Evolutionary conservation across 92 coral and sea anemone genomes (phyloP).

Genomic region (Parazoanthus darwini): DNA sequence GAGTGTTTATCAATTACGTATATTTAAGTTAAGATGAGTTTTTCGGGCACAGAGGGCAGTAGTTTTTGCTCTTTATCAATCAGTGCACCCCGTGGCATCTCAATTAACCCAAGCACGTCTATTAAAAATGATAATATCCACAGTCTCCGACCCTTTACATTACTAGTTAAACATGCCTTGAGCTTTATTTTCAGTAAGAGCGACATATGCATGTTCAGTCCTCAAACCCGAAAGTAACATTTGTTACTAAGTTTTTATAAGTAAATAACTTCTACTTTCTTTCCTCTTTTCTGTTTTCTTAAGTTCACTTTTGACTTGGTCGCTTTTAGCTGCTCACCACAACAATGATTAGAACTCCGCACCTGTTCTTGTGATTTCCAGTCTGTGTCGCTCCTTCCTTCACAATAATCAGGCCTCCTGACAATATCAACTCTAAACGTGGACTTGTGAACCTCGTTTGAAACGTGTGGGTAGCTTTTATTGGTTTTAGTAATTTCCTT

Average conservation of each 20-base stretch:
- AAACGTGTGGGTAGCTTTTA: neutral
- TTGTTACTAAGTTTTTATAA: neutral
- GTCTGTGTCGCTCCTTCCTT: neutral
- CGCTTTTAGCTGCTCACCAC: neutral
- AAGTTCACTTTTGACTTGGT: neutral
- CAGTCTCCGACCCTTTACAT: neutral
- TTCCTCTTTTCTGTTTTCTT: conserved; percentile 18
- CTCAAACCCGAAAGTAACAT: neutral
- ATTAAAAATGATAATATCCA: neutral
- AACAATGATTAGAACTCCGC: neutral
- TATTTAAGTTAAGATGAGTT: neutral
- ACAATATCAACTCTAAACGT: neutral
- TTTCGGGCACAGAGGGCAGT: conserved; percentile 24
- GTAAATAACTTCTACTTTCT: conserved; percentile 47
- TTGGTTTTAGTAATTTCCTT: neutral
- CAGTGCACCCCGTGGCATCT: conserved; percentile 1
- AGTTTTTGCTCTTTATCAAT: neutral
- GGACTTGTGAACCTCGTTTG: neutral
- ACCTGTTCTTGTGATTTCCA: neutral
- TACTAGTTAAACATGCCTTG: neutral
- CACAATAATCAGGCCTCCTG: neutral
- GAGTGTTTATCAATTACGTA: conserved; percentile 5
- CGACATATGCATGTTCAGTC: neutral
- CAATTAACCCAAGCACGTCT: neutral
- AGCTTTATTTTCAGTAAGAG: neutral